These are phyloP conservation scores for Acleris laterana DNA, from an alignment of 2,888 invertebrate species.

Conservation along the genomic window DNA sequence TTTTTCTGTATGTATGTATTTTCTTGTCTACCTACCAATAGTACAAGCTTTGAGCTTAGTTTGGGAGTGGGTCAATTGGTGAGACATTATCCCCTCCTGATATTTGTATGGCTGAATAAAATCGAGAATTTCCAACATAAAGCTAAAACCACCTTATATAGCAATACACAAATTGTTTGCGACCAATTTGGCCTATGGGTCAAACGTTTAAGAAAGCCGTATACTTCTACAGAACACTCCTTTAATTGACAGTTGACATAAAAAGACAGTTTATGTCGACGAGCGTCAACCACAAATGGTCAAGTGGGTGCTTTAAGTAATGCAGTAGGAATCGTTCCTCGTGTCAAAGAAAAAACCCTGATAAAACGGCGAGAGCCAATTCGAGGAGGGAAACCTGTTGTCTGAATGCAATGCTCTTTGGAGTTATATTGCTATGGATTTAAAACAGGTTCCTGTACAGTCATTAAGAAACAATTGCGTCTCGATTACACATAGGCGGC, in stretches of 20 bases:
- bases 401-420: conserved; percentile 61
- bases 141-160: no score
- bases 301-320: conserved; percentile 32
- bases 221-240: conserved; percentile 2
- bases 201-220: no score
- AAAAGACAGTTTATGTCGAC: conserved; percentile 27
- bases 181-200: no score
- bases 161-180: no score
- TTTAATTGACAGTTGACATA: conserved; percentile 33
- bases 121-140: no score
- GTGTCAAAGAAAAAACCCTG: conserved; percentile 62
- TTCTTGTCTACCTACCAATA: no score
- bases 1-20: no score
- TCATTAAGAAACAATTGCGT: conserved; percentile 11
- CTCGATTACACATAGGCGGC: conserved; percentile 15
- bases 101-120: no score
- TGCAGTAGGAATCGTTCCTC: conserved; percentile 49
- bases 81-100: no score
- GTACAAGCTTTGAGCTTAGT: no score
- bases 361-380: conserved; percentile 51
- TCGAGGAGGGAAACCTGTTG: conserved; percentile 68
- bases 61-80: no score
- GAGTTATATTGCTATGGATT: conserved; percentile 14
- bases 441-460: conserved; percentile 4
- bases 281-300: conserved; percentile 17